Base-by-base conservation (phyloP, 2,113 vertebrate species). In the Bucco capensis region DNA sequence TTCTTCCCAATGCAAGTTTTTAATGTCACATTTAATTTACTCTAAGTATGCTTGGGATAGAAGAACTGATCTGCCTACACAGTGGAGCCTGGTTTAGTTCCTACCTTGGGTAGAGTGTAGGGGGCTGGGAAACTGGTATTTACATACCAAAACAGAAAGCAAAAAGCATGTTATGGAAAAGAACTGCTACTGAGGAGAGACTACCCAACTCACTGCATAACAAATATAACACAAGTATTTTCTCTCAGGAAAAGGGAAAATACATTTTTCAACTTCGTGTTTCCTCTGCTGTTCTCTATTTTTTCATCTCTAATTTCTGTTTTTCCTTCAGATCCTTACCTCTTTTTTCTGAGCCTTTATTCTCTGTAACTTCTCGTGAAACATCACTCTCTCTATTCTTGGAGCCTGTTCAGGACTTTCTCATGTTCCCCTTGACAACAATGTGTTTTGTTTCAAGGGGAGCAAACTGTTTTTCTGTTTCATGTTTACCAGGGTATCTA, bases 361-460 rank as follows among this genome's bases (percentile, higher is more conserved):
- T 79, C n/a, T 60, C 53, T 21, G 46, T 47, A 21, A 49, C 28
- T 35, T 56, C 69, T 58, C 49, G 17, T 23, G 21, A 50, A 76
- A 35, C 18, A 19, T 14, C 19, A 1, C 47, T 31, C 10, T 4
- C n/a, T 35, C 61, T n/a, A 0, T 22, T 53, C 49, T 19, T n/a
- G 50, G 35, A 27, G 22, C 37, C 30, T 54, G 23, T 37, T 54
- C 4, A 28, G 75, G 67, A 19, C 31, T 74, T 5, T 30, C 40
- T 51, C 11, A 71, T n/a, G 35, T 18, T 58, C 38, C 35, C 46
- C 15, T 14, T 61, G 21, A 37, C 77, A 56, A 19, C 40, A 67
- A 4, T 3, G 2, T 38, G 70, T 49, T 86, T 57, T 78, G 47
- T 53, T 86, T 44, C 30, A 19, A 5, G 44, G 64, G 62, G 21